Conservation (phyloP, 1,140 invertebrate species). For the Arctopsyche grandis region DNA sequence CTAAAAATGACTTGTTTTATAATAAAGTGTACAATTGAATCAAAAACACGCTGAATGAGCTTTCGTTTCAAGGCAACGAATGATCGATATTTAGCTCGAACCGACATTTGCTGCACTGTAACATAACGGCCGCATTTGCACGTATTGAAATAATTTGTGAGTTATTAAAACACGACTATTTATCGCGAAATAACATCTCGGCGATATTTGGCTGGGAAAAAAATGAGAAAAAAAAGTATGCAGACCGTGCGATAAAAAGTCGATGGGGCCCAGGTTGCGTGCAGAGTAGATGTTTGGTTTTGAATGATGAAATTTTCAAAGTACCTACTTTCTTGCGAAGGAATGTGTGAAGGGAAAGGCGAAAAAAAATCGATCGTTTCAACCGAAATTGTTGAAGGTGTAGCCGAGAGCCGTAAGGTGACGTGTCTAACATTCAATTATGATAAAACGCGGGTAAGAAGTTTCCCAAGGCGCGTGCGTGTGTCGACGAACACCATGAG, state of each 20-base stretch:
- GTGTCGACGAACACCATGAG: conserved; percentile 11
- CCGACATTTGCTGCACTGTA: too few relatives aligned
- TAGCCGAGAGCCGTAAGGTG: conserved; percentile 21
- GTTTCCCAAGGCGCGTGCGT: conserved; percentile 3
- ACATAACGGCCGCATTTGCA: too few relatives aligned
- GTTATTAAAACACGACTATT: conserved; percentile 26
- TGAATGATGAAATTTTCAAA: conserved; percentile 36
- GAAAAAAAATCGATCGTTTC: conserved; percentile 23
- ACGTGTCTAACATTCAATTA: conserved; percentile 40
- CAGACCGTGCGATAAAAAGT: background rate
- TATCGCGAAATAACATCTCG: conserved; percentile 36
- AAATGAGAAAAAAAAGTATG: background rate
- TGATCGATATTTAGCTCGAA: too few relatives aligned
- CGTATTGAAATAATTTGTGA: background rate
- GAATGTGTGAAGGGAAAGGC: conserved; percentile 3
- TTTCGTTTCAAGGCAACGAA: too few relatives aligned
- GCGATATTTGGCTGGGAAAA: conserved; percentile 15
- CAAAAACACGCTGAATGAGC: too few relatives aligned
- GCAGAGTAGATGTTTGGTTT: conserved; percentile 29
- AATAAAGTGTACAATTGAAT: too few relatives aligned
- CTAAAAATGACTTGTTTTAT: too few relatives aligned
- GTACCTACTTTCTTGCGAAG: conserved; percentile 3
- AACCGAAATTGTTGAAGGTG: background rate
- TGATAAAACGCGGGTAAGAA: conserved; percentile 30
- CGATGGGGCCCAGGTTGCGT: conserved; percentile 3